A percentile compares a stretch with the other conserved stretches of the same genome.
These are phyloP conservation scores for Clupea harengus DNA, from an alignment of 2,113 vertebrate species.

Conservation along the genomic window DNA sequence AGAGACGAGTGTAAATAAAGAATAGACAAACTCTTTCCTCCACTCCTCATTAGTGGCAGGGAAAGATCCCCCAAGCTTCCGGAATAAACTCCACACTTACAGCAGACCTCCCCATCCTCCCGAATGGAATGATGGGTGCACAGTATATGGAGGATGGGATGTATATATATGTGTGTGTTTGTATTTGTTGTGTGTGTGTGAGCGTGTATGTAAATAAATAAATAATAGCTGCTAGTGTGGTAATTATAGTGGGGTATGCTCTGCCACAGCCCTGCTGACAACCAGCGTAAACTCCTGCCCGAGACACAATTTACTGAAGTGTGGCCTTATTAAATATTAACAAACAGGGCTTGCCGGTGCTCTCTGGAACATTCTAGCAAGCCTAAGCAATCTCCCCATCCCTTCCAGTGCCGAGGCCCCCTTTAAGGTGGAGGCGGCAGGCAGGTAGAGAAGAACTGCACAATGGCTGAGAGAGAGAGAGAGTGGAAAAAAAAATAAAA, in stretches of 20 bases:
- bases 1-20: background rate
- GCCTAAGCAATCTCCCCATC: conserved; percentile 6
- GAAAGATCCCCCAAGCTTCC: conserved; percentile 65
- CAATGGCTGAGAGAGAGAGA: background rate
- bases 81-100: background rate
- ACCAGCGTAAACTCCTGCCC: conserved; percentile 29
- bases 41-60: conserved; percentile 36
- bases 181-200: background rate
- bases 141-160: background rate
- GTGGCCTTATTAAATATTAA: conserved; percentile 44
- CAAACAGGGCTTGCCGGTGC: conserved; percentile 19
- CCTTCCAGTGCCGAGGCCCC: background rate
- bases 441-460: background rate
- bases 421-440: background rate
- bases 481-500: background rate
- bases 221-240: conserved; percentile 7
- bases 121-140: conserved; percentile 10
- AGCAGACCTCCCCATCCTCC: background rate
- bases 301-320: conserved; percentile 40
- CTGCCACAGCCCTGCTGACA: conserved; percentile 21
- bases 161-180: background rate
- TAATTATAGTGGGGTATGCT: conserved; percentile 24
- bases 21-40: background rate
- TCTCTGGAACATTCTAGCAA: conserved; percentile 5
- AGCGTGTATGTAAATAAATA: background rate